Evolutionary conservation across 2,888 invertebrate genomes (phyloP).

Genomic region (Holacanthella duospinosa): DNA sequence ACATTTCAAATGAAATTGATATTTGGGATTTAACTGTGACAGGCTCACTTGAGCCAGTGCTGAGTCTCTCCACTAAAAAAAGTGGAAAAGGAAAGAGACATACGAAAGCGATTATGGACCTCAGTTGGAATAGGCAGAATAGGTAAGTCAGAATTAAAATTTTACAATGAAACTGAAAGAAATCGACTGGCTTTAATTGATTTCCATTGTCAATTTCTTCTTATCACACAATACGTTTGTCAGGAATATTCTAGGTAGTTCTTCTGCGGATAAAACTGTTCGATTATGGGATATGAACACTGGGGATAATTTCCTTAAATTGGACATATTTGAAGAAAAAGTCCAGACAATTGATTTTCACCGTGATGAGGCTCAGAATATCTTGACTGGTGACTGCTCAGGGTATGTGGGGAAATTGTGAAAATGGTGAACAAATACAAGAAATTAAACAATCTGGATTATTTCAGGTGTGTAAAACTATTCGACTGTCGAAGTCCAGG

Average conservation of each 20-base stretch:
- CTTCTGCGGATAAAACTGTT: slow-evolving; percentile 78
- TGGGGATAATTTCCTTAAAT: slow-evolving; percentile 61
- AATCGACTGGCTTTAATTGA: slow-evolving; percentile 2
- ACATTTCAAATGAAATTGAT: slow-evolving; percentile 83
- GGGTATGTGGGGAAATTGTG: slow-evolving; percentile 43
- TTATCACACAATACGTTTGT: slow-evolving; percentile 20
- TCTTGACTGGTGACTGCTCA: slow-evolving; percentile 77
- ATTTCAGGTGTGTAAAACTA: slow-evolving; percentile 55
- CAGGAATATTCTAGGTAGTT: slow-evolving; percentile 82
- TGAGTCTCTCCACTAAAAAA: slow-evolving; percentile 62
- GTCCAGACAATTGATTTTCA: slow-evolving; percentile 78
- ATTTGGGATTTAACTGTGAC: slow-evolving; percentile 96
- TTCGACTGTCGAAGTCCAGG: slow-evolving; percentile 64
- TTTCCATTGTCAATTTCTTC: too few relatives aligned
- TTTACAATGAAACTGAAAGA: background rate
- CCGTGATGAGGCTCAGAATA: slow-evolving; percentile 65
- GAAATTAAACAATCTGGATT: too few relatives aligned
- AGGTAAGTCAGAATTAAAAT: slow-evolving; percentile 44
- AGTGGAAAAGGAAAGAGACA: slow-evolving; percentile 63
- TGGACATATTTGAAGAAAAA: slow-evolving; percentile 66
- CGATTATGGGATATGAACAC: slow-evolving; percentile 85
- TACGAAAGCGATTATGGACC: slow-evolving; percentile 76
- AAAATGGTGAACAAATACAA: too few relatives aligned
- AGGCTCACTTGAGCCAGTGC: slow-evolving; percentile 78
- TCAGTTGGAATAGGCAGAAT: slow-evolving; percentile 78